Base-by-base conservation (phyloP, 2,113 vertebrate genomes). In the Paraplagusia blochii region DNA sequence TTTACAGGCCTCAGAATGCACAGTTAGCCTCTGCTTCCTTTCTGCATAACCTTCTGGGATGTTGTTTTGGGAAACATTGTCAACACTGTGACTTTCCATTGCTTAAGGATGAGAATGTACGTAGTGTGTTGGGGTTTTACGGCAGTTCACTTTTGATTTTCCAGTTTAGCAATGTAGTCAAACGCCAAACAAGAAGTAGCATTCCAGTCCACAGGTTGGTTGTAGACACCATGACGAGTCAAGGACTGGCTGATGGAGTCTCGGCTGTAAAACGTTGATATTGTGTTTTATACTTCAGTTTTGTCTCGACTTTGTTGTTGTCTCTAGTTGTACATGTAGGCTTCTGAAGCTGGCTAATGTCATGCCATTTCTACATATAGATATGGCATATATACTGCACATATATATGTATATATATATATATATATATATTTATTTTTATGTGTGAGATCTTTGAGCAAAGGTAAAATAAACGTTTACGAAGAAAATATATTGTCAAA, bases 31-130 rank as follows among this genome's bases (percentile, higher is more conserved):
- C 44, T 67, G 63, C 74, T 69, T 72, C 72, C 69, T 80, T 65
- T 50, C 72, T 75, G 60, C 54, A 71, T 66, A 74, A 78, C 79
- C 71, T 82, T 77, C 74, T 83, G 74, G 68, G 73, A 82, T 85
- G 66, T 85, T 80, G 78, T 81, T 80, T 74, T 72, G 76, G 70
- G 66, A 76, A 74, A 72, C 70, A 76, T 70, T 77, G 73, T 77
- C 80, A 77, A 76, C 76, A 81, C 65, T 78, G 70, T 71, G 74
- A 77, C 66, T 74, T 78, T 72, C 55, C 61, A 67, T 77, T 81
- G 76, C 77, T 72, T 70, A 73, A 81, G 71, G 58, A 71, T 46
- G 22, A 50, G 77, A 69, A 54, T 69, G 61, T 65, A 72, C n/a
- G 54, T 53, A 49, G 44, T 35, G 46, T 63, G 51, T 43, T 8